A percentile compares a stretch with the other conserved stretches of the same genome.
phyloP scores from a whole-genome alignment of 2,888 invertebrate genomes.

The Drosophila testacea region DNA sequence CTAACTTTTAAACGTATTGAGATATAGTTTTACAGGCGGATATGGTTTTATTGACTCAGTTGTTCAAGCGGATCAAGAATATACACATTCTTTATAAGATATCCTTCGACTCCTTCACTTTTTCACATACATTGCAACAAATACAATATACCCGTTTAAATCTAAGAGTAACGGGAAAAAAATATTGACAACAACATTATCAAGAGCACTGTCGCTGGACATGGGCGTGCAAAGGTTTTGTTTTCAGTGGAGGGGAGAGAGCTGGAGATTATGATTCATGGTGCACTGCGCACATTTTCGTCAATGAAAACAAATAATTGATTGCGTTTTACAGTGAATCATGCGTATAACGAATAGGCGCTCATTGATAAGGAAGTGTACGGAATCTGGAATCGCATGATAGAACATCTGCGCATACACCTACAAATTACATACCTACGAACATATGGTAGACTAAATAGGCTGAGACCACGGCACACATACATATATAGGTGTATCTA shows the following conservation, averaged over 20 bases:
- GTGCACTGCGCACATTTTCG: conserved; percentile 69
- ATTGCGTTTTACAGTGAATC: conserved; percentile 69
- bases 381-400: conserved; percentile 10
- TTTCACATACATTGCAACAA: not conserved
- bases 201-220: conserved; percentile 10
- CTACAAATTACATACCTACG: not conserved
- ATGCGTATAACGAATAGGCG: conserved; percentile 57
- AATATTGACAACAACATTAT: conserved; percentile 31
- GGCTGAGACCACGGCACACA: conserved; percentile 41
- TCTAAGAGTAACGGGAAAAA: too few species aligned
- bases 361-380: conserved; percentile 53
- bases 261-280: conserved; percentile 52
- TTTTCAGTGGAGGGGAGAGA: not conserved
- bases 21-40: too few species aligned
- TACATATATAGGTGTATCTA: not conserved
- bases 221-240: not conserved
- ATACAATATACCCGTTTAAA: not conserved
- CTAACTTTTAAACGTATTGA: too few species aligned
- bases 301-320: conserved; percentile 74
- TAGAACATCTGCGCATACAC: not conserved
- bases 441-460: conserved; percentile 42
- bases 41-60: too few species aligned
- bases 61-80: too few species aligned
- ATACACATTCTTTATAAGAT: too few species aligned
- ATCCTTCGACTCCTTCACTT: too few species aligned